phyloP scores from a whole-genome alignment of 2,888 invertebrate genomes.

The Ethmia dodecea region DNA sequence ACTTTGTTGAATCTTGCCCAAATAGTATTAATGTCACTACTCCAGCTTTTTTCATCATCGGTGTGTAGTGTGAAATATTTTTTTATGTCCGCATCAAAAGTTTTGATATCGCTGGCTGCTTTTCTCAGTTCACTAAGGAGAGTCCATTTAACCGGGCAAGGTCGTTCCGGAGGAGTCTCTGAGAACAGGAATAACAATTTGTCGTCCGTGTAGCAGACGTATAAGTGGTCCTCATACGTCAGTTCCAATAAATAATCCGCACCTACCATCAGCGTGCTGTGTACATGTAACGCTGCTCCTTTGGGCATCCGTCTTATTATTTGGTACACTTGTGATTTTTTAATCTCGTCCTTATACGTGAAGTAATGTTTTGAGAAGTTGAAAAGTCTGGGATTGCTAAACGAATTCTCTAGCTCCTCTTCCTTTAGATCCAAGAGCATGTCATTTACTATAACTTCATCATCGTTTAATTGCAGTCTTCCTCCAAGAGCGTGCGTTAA shows the following conservation, averaged over 20 bases:
- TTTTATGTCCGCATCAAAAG: constrained; percentile 73
- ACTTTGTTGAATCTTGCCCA: constrained; percentile 79
- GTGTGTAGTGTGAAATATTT: constrained; percentile 73
- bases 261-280: constrained; percentile 80
- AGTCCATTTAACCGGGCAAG: constrained; percentile 63
- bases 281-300: constrained; percentile 84
- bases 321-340: constrained; percentile 80
- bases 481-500: constrained; percentile 65
- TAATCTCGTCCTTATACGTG: constrained; percentile 74
- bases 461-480: constrained; percentile 51
- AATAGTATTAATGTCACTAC: constrained; percentile 71
- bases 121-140: constrained; percentile 66
- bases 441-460: constrained; percentile 72
- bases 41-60: constrained; percentile 44
- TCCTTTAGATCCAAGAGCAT: constrained; percentile 77
- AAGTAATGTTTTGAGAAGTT: constrained; percentile 83
- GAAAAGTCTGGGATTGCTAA: constrained; percentile 68
- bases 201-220: constrained; percentile 58
- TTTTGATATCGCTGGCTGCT: constrained; percentile 46
- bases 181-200: constrained; percentile 55
- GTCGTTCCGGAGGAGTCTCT: constrained; percentile 35
- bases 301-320: constrained; percentile 85
- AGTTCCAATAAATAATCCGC: constrained; percentile 78
- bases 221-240: constrained; percentile 80
- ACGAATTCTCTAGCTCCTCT: constrained; percentile 68